These are phyloP conservation scores for Zootermopsis nevadensis DNA, from an alignment of 2,888 invertebrate genomes.

Conservation along the genomic window DNA sequence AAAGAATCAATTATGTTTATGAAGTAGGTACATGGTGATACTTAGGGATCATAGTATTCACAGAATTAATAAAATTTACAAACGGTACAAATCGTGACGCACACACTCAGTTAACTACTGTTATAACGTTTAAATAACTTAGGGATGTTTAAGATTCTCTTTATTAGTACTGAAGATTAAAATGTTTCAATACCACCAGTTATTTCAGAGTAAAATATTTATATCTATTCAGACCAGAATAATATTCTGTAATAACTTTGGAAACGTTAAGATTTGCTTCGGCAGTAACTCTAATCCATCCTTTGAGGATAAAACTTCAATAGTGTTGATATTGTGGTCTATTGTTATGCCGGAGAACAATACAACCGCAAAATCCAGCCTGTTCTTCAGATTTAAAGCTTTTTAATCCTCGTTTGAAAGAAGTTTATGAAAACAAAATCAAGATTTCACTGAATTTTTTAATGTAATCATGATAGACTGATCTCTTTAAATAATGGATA, in stretches of 20 bases:
- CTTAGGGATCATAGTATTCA: too few species aligned
- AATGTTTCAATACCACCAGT: background rate
- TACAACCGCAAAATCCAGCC: constrained; percentile 8
- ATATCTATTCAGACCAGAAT: background rate
- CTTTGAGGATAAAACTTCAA: constrained; percentile 31
- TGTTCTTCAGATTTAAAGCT: constrained; percentile 14
- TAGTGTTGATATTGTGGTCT: constrained; percentile 36
- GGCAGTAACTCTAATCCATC: constrained; percentile 18
- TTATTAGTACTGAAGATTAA: background rate
- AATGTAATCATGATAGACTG: background rate
- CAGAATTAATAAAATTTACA: too few species aligned
- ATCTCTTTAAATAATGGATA: background rate
- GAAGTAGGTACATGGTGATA: too few species aligned
- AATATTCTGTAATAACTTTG: constrained; percentile 22
- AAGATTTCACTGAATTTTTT: constrained; percentile 5
- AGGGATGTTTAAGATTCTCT: background rate
- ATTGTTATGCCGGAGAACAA: constrained; percentile 34
- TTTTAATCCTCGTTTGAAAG: constrained; percentile 26
- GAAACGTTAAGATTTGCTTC: constrained; percentile 17
- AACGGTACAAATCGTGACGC: too few species aligned
- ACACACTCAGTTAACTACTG: background rate
- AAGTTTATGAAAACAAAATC: constrained; percentile 32
- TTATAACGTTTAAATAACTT: background rate
- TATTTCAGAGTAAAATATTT: background rate
- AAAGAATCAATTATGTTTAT: too few species aligned